Evolutionary conservation across 2,888 invertebrate species (phyloP), one percentile per base, ranked within the genome.

Genomic region (Prostheceraeus crozeri): DNA sequence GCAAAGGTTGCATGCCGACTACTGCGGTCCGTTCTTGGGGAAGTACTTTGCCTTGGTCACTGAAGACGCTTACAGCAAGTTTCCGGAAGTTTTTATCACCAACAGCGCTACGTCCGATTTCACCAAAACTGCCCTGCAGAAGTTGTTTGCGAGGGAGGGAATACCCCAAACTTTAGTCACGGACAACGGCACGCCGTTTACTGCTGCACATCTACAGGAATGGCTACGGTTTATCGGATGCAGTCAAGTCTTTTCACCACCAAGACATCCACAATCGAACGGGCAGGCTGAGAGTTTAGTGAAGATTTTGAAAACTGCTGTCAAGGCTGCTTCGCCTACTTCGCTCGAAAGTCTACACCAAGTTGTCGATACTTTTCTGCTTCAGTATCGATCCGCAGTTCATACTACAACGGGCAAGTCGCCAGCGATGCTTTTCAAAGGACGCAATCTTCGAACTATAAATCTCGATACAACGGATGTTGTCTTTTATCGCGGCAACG

Each of bases 151-250:
- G 31, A 54, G 54, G 35, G 54, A 35, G 19, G 45, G 45, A 51
- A 51, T 54, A 23, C 23, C 52, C 14, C 52, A 51, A 51, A 14
- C 25, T n/a, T n/a, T 51, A 6, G 54, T 54, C 19, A 8, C 54
- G 14, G 54, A 54, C 54, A 54, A 54, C 19, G 35, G 54, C 19
- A 54, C 31, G 48, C 54, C 27, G 8, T 54, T 54, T 46, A 35
- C 3, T 16, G 31, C 31, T 10, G 33, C 27, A 46, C n/a, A 54
- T 23, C 45, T 54, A 16, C 45, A 54, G 6, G 6, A 4, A 4
- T 54, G 54, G 54, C 35, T 54, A 19, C 27, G 33, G 33, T 35
- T 33, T 6, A 54, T 54, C 19, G 45, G 35, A 25, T 54, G 8
- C 11, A 11, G 19, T 54, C 11, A 28, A 33, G 45, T 46, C 3